Evolutionary conservation across 1,140 invertebrate species (phyloP).

Genomic region (Pseudomyrmex concolor): DNA sequence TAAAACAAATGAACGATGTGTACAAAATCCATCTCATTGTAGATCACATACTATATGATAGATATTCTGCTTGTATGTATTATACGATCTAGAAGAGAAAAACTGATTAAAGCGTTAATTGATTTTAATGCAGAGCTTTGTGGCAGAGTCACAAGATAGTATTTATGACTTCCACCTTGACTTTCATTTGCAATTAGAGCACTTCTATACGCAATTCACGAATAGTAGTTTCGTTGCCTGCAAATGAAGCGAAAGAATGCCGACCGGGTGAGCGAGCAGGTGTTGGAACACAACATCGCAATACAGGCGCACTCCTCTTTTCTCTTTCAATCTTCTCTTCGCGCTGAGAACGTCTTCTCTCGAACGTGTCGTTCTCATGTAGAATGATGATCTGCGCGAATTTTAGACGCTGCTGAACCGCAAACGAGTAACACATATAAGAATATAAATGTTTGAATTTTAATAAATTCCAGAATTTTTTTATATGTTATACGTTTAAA

Average conservation of each 20-base stretch:
- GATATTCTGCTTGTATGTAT: background rate
- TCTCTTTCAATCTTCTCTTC: constrained; percentile 48
- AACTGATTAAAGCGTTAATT: constrained; percentile 48
- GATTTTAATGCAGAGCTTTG: constrained; percentile 16
- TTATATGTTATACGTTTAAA: too few relatives aligned
- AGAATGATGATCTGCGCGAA: background rate
- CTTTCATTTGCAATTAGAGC: constrained; percentile 52
- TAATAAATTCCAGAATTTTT: too few relatives aligned
- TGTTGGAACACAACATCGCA: constrained; percentile 63
- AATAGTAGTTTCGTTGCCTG: constrained; percentile 57
- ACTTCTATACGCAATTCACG: constrained; percentile 42
- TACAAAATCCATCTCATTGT: background rate
- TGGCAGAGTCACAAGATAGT: background rate
- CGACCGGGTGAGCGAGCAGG: constrained; percentile 69
- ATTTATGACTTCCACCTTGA: constrained; percentile 24
- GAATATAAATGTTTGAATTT: too few relatives aligned
- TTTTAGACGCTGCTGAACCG: background rate
- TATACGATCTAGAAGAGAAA: background rate
- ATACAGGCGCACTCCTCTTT: constrained; percentile 45
- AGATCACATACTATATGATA: background rate
- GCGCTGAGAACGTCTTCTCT: constrained; percentile 29
- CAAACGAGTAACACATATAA: background rate
- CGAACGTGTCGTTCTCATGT: constrained; percentile 2
- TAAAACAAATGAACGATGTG: background rate
- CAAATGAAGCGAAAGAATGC: constrained; percentile 74